A percentile compares a stretch with the other conserved stretches of the same genome.
Conservation (phyloP, 92 coral and sea anemone species). For the Phenganax subtilis region DNA sequence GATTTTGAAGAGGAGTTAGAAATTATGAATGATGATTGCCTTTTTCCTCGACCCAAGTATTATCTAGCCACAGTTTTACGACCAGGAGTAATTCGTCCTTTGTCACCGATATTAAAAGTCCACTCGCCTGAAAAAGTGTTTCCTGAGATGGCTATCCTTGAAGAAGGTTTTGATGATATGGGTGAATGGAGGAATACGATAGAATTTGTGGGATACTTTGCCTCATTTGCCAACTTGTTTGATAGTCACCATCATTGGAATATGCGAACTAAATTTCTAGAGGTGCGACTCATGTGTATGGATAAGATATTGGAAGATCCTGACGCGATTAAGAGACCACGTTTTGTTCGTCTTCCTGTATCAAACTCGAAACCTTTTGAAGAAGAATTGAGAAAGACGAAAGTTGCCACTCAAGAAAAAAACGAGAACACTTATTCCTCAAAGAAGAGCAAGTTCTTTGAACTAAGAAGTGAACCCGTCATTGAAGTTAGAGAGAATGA, state of each 20-base stretch:
- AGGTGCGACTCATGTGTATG: conserved; percentile 20
- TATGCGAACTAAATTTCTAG: conserved; percentile 36
- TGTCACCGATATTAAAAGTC: conserved; percentile 4
- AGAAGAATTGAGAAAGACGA: not conserved
- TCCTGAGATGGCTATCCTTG: not conserved
- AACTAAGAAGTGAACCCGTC: too few relatives aligned
- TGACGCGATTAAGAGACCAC: not conserved
- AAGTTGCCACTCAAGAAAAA: too few relatives aligned
- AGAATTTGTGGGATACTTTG: not conserved
- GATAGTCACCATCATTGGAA: conserved; percentile 27
- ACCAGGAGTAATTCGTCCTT: conserved; percentile 1
- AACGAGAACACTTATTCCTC: too few relatives aligned
- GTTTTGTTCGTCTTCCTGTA: conserved; percentile 12
- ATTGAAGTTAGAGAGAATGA: too few relatives aligned
- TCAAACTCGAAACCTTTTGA: not conserved
- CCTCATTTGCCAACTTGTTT: not conserved
- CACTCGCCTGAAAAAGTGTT: conserved; percentile 8
- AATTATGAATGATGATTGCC: not conserved
- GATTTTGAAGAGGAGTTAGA: not conserved
- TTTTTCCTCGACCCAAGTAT: not conserved
- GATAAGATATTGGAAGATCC: conserved; percentile 38
- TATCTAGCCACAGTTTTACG: not conserved
- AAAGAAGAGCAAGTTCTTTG: too few relatives aligned
- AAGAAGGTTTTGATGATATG: not conserved
- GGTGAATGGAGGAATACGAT: conserved; percentile 15